A percentile compares a stretch with the other conserved stretches of the same genome.
Conservation (phyloP, 2,888 invertebrate species). For the Hyposoter dolosus region DNA sequence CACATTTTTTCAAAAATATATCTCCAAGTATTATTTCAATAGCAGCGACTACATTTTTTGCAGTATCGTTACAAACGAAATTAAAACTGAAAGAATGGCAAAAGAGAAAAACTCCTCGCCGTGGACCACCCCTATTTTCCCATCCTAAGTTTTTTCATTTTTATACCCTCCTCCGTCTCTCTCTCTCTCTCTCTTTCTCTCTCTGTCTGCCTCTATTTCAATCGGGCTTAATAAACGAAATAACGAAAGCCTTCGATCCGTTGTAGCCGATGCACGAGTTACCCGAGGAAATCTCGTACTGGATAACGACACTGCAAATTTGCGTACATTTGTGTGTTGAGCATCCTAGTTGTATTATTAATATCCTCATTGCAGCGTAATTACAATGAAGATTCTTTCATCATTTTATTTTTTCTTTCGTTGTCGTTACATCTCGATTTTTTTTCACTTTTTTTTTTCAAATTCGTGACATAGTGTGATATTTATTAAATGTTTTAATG, state of each 20-base stretch:
- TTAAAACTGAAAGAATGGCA: neutral
- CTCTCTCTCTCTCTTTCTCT: constrained; percentile 1
- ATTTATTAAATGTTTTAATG: constrained; percentile 32
- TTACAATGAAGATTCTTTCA: constrained; percentile 35
- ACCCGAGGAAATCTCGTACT: constrained; percentile 43
- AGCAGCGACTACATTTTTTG: neutral
- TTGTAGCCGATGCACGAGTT: constrained; percentile 60
- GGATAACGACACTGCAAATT: constrained; percentile 46
- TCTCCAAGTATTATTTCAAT: neutral
- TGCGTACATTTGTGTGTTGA: constrained; percentile 60
- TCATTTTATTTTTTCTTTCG: constrained; percentile 20
- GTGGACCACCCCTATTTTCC: neutral
- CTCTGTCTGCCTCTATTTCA: neutral
- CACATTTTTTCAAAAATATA: neutral
- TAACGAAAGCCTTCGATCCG: neutral
- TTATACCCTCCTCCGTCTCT: neutral
- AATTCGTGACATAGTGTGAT: constrained; percentile 27
- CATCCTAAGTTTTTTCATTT: neutral
- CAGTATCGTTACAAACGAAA: neutral
- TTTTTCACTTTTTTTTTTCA: constrained; percentile 26
- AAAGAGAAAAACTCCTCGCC: neutral
- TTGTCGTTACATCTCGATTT: constrained; percentile 26
- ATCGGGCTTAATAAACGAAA: neutral
- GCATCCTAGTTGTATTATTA: constrained; percentile 60
- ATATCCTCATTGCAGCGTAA: constrained; percentile 56